phyloP scores from a whole-genome alignment of 2,113 vertebrate species.

The Serinus canaria region DNA sequence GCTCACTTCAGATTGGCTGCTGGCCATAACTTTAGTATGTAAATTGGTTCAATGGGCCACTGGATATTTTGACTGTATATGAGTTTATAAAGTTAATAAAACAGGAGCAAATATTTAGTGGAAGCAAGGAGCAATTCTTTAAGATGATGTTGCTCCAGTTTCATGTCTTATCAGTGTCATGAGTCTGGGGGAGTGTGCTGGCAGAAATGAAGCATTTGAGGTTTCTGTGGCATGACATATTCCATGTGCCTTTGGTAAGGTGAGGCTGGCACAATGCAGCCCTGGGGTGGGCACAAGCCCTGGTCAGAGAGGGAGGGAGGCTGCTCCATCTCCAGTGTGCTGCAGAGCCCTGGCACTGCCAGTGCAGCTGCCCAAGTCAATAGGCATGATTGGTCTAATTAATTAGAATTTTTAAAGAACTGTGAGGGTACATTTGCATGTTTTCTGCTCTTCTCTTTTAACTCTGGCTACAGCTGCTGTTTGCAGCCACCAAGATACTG shows the following conservation, averaged over 20 bases:
- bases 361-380: not conserved
- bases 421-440: not conserved
- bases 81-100: slow-evolving; percentile 57
- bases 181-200: not conserved
- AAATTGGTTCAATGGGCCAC: slow-evolving; percentile 19
- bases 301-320: not conserved
- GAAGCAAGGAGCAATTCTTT: slow-evolving; percentile 37
- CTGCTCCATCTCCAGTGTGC: not conserved
- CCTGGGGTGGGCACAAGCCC: not conserved
- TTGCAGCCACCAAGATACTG: not conserved
- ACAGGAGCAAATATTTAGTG: slow-evolving; percentile 49
- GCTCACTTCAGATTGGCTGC: slow-evolving; percentile 17
- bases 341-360: not conserved
- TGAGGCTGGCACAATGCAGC: not conserved
- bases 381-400: not conserved
- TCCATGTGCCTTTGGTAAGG: not conserved
- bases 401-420: not conserved
- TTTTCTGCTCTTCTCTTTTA: not conserved
- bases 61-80: slow-evolving; percentile 40
- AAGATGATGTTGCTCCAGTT: not conserved
- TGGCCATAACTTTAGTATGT: slow-evolving; percentile 17
- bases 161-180: not conserved
- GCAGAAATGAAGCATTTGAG: not conserved
- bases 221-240: not conserved
- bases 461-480: not conserved